Conservation (phyloP, 2,888 invertebrate genomes). For the Platycnemis pennipes region DNA sequence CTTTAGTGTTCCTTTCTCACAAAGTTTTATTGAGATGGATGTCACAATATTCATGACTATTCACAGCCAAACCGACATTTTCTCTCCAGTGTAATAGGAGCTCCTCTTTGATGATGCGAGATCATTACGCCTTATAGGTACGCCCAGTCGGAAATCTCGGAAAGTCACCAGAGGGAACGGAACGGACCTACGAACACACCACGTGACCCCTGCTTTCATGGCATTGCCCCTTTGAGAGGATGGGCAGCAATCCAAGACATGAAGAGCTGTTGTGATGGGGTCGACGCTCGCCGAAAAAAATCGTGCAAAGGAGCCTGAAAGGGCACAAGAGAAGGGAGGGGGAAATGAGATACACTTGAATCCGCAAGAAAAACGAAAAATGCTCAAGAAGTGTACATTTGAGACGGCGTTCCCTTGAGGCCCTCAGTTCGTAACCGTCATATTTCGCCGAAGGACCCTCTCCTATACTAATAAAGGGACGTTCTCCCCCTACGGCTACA, state of each 20-base stretch:
- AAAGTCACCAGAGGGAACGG: too few relatives aligned
- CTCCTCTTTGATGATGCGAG: too few relatives aligned
- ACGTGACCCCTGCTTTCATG: neutral
- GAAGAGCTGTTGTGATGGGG: neutral
- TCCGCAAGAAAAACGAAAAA: neutral
- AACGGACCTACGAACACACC: neutral
- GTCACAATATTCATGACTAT: too few relatives aligned
- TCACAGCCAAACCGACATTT: too few relatives aligned
- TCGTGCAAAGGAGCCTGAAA: neutral
- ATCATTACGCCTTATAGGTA: too few relatives aligned
- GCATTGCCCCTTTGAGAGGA: neutral
- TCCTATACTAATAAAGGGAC: neutral
- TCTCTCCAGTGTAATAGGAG: too few relatives aligned
- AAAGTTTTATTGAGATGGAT: too few relatives aligned
- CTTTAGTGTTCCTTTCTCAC: too few relatives aligned
- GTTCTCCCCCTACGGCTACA: neutral
- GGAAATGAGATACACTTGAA: constrained; percentile 10
- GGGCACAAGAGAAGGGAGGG: neutral
- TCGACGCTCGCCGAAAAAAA: neutral
- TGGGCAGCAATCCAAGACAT: constrained; percentile 7
- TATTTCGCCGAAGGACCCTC: neutral
- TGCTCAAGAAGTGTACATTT: neutral
- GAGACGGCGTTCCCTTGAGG: neutral
- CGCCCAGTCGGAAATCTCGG: too few relatives aligned
- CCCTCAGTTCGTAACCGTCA: neutral